phyloP scores from a whole-genome alignment of 2,797 vertebrate genomes.

The Lemur catta region DNA sequence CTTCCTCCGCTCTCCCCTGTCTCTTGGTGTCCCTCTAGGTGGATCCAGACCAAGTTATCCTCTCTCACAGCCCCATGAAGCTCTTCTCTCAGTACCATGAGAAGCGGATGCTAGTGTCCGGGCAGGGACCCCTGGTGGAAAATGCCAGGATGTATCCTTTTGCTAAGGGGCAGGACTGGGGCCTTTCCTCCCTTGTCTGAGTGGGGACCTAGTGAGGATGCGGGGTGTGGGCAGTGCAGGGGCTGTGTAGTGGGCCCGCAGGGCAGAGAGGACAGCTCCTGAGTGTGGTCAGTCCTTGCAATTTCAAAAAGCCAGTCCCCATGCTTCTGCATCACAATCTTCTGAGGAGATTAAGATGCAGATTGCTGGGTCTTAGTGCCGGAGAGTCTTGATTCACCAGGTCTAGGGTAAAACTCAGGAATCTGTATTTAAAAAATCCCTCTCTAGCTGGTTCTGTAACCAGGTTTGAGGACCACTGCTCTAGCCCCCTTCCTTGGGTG shows the following conservation, averaged over 20 bases:
- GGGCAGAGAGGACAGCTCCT: neutral
- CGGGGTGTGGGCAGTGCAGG: neutral
- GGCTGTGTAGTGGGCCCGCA: neutral
- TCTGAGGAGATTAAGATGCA: neutral
- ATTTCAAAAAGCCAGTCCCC: neutral
- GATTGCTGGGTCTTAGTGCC: no score
- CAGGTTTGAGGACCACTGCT: neutral
- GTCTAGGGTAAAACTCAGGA: neutral
- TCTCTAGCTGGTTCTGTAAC: neutral
- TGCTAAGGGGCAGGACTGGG: neutral
- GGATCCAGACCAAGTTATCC: constrained; percentile 93
- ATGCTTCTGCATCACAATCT: neutral
- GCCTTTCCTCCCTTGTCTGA: neutral
- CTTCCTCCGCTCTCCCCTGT: neutral
- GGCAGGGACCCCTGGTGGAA: constrained; percentile 93
- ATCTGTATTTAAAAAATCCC: neutral
- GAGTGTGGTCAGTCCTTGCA: neutral
- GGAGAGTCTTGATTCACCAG: neutral
- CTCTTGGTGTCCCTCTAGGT: constrained; percentile 84
- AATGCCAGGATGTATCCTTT: constrained; percentile 95
- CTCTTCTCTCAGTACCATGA: constrained; percentile 92
- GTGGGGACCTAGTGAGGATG: neutral
- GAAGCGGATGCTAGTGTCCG: constrained; percentile 92
- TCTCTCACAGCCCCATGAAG: constrained; percentile 95
- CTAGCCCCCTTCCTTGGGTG: neutral